Conservation (phyloP, 2,113 vertebrate species). For the Vicugna pacos region DNA sequence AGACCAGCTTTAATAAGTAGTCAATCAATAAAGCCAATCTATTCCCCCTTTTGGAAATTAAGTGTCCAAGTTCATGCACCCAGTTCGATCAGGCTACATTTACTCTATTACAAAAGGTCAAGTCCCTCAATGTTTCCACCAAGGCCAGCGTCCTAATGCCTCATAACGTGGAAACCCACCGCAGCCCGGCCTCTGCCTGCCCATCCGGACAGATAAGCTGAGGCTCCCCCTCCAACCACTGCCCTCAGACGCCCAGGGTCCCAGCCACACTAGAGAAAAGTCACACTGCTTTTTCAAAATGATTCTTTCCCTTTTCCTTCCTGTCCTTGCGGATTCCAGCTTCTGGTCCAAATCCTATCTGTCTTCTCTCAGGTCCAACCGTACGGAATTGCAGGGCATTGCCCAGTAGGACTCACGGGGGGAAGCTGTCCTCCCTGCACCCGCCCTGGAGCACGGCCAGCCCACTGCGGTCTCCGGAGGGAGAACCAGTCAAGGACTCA, state of each 20-base stretch:
- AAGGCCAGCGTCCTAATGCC: neutral
- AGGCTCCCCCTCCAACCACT: neutral
- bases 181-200: neutral
- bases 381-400: too few relatives aligned
- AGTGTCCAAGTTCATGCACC: neutral
- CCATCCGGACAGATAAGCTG: accelerated
- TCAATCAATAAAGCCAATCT: neutral
- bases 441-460: neutral
- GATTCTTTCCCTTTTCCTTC: neutral
- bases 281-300: neutral
- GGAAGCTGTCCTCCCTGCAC: neutral
- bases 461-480: neutral
- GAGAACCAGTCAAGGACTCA: neutral
- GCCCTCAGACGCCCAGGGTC: neutral
- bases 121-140: neutral
- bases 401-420: accelerated
- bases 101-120: neutral
- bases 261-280: neutral
- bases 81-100: neutral
- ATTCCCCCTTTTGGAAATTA: neutral
- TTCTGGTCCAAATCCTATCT: neutral
- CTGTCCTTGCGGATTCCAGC: neutral
- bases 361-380: neutral
- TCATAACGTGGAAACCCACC: accelerated
- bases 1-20: neutral